These are phyloP conservation scores for Psylliodes chrysocephalus DNA, from an alignment of 2,888 invertebrate species.

Conservation along the genomic window DNA sequence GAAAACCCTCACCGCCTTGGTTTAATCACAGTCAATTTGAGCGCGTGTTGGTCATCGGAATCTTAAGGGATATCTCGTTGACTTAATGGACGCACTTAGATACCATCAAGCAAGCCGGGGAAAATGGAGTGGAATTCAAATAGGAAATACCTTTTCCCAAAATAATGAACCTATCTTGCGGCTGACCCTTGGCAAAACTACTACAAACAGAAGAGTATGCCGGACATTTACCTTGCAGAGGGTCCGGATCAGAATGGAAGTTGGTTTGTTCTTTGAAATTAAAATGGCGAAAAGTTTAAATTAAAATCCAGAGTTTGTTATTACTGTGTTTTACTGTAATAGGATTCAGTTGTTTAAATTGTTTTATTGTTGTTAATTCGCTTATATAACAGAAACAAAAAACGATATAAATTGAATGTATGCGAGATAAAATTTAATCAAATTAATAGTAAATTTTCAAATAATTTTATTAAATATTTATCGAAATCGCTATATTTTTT, in stretches of 20 bases:
- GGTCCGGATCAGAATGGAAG: conserved; percentile 1
- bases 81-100: conserved; percentile 17
- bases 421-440: no score
- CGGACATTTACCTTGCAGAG: neutral
- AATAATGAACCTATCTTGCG: conserved; percentile 19
- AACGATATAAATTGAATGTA: no score
- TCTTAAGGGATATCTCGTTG: conserved; percentile 10
- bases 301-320: neutral
- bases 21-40: neutral
- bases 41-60: neutral
- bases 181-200: neutral
- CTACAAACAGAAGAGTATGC: neutral
- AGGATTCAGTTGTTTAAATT: no score
- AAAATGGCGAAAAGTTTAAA: conserved; percentile 5
- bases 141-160: conserved; percentile 20
- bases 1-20: neutral
- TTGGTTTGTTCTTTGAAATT: neutral
- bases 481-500: no score
- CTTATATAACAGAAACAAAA: no score
- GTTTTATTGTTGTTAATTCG: no score
- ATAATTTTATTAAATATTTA: no score
- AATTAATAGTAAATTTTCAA: no score
- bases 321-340: no score
- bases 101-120: conserved; percentile 3
- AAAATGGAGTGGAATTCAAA: conserved; percentile 8